phyloP scores from a whole-genome alignment of 2,113 vertebrate species.

The Eurystomus gularis region DNA sequence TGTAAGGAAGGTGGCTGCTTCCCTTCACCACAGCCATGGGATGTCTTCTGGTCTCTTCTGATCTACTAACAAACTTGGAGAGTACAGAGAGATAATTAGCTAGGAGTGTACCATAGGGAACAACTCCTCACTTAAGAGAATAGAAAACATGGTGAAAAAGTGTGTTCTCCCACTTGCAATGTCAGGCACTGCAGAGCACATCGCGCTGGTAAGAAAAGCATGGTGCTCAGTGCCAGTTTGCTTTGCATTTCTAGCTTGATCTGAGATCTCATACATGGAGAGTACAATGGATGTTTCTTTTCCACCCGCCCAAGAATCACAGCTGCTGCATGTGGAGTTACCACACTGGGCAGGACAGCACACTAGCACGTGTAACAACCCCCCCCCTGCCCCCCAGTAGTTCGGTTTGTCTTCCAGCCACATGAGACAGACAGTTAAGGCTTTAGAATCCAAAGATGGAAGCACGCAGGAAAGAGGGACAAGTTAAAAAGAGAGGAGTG shows the following conservation, averaged over 20 bases:
- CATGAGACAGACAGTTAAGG: background rate
- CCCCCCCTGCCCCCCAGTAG: too few relatives aligned
- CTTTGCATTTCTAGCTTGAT: background rate
- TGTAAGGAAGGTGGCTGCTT: background rate
- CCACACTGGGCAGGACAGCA: background rate
- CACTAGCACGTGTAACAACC: background rate
- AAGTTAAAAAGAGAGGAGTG: background rate
- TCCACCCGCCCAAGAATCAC: background rate
- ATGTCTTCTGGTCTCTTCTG: background rate
- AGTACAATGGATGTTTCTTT: background rate
- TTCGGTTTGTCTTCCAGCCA: background rate
- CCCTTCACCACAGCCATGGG: background rate
- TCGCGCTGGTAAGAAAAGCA: background rate
- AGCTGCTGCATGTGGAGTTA: background rate
- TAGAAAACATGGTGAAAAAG: background rate
- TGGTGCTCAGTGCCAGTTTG: background rate
- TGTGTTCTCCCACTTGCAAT: background rate
- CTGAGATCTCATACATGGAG: background rate
- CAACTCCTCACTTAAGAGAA: background rate
- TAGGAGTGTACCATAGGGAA: background rate
- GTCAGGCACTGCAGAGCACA: background rate
- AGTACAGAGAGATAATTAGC: background rate
- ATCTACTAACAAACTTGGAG: background rate
- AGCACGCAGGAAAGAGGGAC: rapidly evolving
- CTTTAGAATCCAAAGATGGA: background rate